phyloP scores from a whole-genome alignment of 2,797 vertebrate species.

The Galago senegalensis region DNA sequence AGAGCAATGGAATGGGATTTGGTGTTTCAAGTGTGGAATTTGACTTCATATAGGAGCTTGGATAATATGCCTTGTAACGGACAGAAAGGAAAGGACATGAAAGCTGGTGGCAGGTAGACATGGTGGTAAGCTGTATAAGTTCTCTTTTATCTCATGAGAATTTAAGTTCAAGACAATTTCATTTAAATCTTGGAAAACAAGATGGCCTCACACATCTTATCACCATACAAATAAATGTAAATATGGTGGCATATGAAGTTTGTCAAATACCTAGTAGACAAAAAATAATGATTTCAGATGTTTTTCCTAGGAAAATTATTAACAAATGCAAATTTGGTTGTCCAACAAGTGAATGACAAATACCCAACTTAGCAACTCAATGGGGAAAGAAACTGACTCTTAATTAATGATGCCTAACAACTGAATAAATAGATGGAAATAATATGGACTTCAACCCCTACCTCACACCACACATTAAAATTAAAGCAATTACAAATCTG shows the following conservation, averaged over 20 bases:
- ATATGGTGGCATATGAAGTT: background rate
- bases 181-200: background rate
- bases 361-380: background rate
- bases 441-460: background rate
- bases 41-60: background rate
- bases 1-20: background rate
- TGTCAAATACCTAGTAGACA: background rate
- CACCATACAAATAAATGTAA: background rate
- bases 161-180: background rate
- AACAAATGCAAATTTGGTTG: background rate
- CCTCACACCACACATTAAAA: background rate
- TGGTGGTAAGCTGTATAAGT: background rate
- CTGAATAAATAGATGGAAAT: background rate
- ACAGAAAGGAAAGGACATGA: background rate
- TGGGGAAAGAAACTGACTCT: background rate
- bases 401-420: background rate
- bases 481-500: background rate
- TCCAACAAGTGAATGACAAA: background rate
- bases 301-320: background rate
- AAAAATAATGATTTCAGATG: background rate
- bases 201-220: background rate
- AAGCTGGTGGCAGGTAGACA: background rate
- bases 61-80: background rate
- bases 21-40: background rate
- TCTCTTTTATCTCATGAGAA: background rate